These are phyloP conservation scores for Takifugu rubripes DNA, from an alignment of 2,797 vertebrate species.

Conservation along the genomic window DNA sequence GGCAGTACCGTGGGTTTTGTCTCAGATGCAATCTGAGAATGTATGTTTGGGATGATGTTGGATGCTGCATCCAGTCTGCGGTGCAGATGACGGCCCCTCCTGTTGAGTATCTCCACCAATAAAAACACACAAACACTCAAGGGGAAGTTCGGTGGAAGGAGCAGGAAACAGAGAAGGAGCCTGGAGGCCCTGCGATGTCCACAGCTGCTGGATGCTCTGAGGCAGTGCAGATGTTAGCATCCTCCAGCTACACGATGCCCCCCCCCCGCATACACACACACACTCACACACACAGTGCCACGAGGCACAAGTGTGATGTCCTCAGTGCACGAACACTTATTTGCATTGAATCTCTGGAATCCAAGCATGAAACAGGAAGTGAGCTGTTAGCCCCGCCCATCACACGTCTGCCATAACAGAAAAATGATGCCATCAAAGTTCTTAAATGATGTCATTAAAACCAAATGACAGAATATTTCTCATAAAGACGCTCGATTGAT, in stretches of 20 bases:
- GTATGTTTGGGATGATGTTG: conserved; percentile 66
- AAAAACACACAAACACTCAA: conserved; percentile 1
- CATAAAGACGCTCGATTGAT: no score
- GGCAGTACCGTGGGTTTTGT: conserved; percentile 57
- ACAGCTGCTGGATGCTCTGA: conserved; percentile 51
- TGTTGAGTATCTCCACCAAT: conserved; percentile 41
- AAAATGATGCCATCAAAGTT: no score
- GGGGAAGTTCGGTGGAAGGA: neutral
- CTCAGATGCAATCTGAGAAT: conserved; percentile 62
- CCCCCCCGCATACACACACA: neutral
- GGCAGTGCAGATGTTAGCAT: conserved; percentile 57
- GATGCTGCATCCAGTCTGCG: conserved; percentile 53
- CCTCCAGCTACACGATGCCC: conserved; percentile 45
- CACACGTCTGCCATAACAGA: no score
- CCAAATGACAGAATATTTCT: no score
- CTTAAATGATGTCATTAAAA: no score
- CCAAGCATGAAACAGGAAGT: neutral
- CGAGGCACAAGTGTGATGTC: neutral
- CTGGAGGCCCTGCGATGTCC: conserved; percentile 32
- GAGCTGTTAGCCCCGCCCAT: neutral
- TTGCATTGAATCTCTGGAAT: no score
- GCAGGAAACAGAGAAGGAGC: conserved; percentile 1
- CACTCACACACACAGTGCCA: neutral
- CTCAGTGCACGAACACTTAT: neutral
- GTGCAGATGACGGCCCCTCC: conserved; percentile 50